A percentile compares a stretch with the other conserved stretches of the same genome.
These are phyloP conservation scores for Escarpia spicata DNA, from an alignment of 2,888 invertebrate species.

Conservation along the genomic window DNA sequence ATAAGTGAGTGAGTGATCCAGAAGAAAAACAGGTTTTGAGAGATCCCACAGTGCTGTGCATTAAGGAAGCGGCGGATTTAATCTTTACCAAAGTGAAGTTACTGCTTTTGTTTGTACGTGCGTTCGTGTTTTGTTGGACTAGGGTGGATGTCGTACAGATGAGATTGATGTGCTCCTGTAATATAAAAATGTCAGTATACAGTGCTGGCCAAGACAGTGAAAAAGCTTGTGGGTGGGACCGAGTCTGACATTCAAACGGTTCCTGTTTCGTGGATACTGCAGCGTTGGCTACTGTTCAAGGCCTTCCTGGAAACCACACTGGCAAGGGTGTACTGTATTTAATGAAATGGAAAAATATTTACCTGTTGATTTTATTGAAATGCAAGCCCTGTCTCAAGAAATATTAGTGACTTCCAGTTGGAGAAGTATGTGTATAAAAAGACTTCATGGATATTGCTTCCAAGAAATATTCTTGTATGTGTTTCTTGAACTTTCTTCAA, in stretches of 20 bases:
- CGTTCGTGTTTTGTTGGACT: not conserved
- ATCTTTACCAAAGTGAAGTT: not conserved
- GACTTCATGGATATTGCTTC: not conserved
- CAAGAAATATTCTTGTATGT: not conserved
- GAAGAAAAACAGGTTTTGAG: not conserved
- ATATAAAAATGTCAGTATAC: too few relatives aligned
- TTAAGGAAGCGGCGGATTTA: not conserved
- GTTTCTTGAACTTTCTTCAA: not conserved
- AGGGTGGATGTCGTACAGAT: not conserved
- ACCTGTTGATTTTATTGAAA: not conserved
- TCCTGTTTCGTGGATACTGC: too few relatives aligned
- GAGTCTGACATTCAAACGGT: too few relatives aligned
- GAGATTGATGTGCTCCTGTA: not conserved
- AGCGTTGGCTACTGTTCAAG: not conserved
- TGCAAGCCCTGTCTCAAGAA: not conserved
- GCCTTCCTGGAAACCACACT: not conserved
- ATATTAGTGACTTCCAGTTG: not conserved
- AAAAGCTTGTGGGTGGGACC: too few relatives aligned
- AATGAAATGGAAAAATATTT: not conserved
- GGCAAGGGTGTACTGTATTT: not conserved
- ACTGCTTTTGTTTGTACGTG: conserved; percentile 8
- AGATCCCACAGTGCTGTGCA: not conserved
- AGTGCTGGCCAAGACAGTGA: too few relatives aligned
- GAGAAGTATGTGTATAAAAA: not conserved
- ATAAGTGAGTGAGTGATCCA: not conserved